These are phyloP conservation scores for Criorhina ranunculi DNA, from an alignment of 2,888 invertebrate species.

Conservation along the genomic window DNA sequence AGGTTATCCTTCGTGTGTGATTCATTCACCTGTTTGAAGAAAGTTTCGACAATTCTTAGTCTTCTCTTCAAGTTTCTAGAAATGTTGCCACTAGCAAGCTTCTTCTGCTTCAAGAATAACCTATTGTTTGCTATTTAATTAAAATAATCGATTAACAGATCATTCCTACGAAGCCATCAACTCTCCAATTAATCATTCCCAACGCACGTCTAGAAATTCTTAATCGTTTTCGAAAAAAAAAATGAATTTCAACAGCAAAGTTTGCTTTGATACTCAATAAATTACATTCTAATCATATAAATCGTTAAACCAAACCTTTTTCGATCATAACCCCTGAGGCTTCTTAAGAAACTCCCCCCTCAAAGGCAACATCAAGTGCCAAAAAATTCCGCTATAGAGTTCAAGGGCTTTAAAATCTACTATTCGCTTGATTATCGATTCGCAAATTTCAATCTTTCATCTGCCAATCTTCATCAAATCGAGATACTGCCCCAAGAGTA, in stretches of 20 bases:
- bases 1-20: too few relatives aligned
- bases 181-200: slow-evolving; percentile 18
- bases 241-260: slow-evolving; percentile 8
- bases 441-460: slow-evolving; percentile 25
- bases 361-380: slow-evolving; percentile 10
- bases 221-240: background rate
- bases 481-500: background rate
- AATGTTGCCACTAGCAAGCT: background rate
- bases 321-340: slow-evolving; percentile 5
- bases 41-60: too few relatives aligned
- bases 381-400: slow-evolving; percentile 13
- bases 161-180: slow-evolving; percentile 3
- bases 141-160: slow-evolving; percentile 9
- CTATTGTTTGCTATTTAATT: background rate
- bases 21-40: too few relatives aligned
- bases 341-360: background rate
- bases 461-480: slow-evolving; percentile 46
- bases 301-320: slow-evolving; percentile 34
- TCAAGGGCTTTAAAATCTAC: slow-evolving; percentile 31
- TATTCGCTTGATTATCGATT: slow-evolving; percentile 21
- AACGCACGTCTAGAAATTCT: background rate
- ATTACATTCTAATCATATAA: slow-evolving; percentile 41
- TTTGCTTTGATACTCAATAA: slow-evolving; percentile 20
- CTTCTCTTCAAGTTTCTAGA: too few relatives aligned
- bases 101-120: background rate